Conservation (phyloP, 2,888 invertebrate genomes). For the Spodoptera littoralis region DNA sequence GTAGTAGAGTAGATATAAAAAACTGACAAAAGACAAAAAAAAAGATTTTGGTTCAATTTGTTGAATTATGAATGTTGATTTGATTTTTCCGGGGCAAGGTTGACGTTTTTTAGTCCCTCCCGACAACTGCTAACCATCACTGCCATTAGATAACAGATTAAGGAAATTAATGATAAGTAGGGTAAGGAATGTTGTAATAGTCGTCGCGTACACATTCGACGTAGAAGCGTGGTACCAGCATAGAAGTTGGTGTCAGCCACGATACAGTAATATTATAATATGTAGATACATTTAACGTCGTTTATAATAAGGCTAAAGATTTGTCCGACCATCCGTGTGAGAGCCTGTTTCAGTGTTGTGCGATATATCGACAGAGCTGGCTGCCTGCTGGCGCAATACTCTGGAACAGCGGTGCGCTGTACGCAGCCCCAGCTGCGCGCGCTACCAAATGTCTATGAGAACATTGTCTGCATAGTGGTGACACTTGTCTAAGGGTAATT, state of each 20-base stretch:
- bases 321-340: conserved; percentile 41
- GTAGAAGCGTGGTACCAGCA: conserved; percentile 25
- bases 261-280: conserved; percentile 17
- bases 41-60: conserved; percentile 63
- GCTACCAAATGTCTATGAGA: conserved; percentile 12
- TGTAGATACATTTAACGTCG: conserved; percentile 27
- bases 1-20: conserved; percentile 41
- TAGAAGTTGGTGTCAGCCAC: conserved; percentile 32
- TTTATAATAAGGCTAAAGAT: conserved; percentile 48
- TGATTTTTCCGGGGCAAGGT: conserved; percentile 71
- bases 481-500: conserved; percentile 30
- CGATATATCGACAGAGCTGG: conserved; percentile 50
- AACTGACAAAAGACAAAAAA: conserved; percentile 52
- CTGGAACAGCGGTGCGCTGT: conserved; percentile 8
- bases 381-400: conserved; percentile 21
- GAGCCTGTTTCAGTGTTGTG: conserved; percentile 83
- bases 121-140: conserved; percentile 83
- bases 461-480: conserved; percentile 24
- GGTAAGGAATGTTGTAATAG: conserved; percentile 63
- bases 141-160: conserved; percentile 80
- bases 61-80: conserved; percentile 67
- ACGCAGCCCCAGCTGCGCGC: conserved; percentile 1
- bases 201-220: conserved; percentile 40
- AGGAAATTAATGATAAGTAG: conserved; percentile 71
- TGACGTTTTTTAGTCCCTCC: conserved; percentile 74